Evolutionary conservation across 2,888 invertebrate genomes (phyloP), one percentile per base, ranked within the genome.

Genomic region (Plagiodera versicolora): DNA sequence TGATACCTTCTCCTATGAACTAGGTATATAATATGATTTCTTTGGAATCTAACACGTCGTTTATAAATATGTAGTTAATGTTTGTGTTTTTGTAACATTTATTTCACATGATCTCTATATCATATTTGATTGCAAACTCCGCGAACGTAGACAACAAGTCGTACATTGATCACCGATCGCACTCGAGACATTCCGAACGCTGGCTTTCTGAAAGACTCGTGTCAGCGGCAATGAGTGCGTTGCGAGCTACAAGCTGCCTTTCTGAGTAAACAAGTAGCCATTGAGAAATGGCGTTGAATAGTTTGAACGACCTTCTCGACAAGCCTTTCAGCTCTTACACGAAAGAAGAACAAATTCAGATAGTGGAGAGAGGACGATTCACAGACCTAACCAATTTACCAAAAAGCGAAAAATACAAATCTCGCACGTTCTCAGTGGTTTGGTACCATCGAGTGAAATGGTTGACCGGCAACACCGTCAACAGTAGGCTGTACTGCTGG

Each of bases 331-430:
- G 47, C 45, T 4, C 16, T 1, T 53, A 44, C 18, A 17, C 58
- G 8, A 30, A 47, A 3, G 62, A 62, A 28, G 56, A 62, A 35
- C 58, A 59, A 58, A 46, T 48, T 17, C 35, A 59, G 5, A 62
- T 62, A 28, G 58, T 56, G 44, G 48, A 30, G 2, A 46, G 10
- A 2, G 62, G 58, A 35, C 62, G 58, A n/a, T 62, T 58, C 17
- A 58, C 56, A 8, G 56, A 62, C 45, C 44, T 62, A 14, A 30
- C 18, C 6, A 49, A 62, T 10, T 10, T 62, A 10, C 55, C 44
- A 5, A 58, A 62, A n/a, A 58, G 52, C 45, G 62, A 62, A 39
- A 62, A 59, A n/a, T 58, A 57, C 46, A 61, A 61, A 49, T 48
- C 8, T 32, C 53, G 61, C 10, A 54, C 24, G 19, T 61, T 61